Conservation (phyloP, 2,888 invertebrate species). For the Tanytarsus gracilentus region DNA sequence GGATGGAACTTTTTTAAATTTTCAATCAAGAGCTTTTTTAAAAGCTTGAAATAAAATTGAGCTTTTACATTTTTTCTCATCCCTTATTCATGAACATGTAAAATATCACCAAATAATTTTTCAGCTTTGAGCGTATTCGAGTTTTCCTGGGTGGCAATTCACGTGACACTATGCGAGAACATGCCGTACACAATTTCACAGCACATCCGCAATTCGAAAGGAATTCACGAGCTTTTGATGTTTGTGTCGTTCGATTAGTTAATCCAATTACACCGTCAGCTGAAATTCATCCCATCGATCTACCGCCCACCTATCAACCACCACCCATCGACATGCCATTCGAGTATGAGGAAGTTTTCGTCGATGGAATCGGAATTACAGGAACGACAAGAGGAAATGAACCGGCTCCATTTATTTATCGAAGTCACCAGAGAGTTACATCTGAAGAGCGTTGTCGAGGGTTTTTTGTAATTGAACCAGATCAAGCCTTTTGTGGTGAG, state of each 20-base stretch:
- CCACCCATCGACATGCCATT: neutral
- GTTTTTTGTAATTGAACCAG: neutral
- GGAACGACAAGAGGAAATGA: neutral
- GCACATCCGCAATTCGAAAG: slow-evolving; percentile 5
- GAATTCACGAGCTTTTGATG: slow-evolving; percentile 17
- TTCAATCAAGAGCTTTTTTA: neutral
- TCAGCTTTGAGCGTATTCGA: neutral
- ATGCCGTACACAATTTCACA: neutral
- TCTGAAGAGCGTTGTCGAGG: neutral
- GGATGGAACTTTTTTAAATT: neutral
- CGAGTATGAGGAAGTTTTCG: slow-evolving; percentile 12
- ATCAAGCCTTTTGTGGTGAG: slow-evolving; percentile 18
- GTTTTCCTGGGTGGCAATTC: slow-evolving; percentile 5
- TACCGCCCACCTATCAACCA: slow-evolving; percentile 5
- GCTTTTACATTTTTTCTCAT: neutral
- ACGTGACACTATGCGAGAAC: slow-evolving; percentile 4
- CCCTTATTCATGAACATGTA: neutral
- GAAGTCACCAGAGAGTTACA: slow-evolving; percentile 4
- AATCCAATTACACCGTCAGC: slow-evolving; percentile 10
- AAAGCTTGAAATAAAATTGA: neutral
- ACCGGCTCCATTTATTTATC: slow-evolving; percentile 1
- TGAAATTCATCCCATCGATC: neutral
- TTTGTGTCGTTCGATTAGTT: slow-evolving; percentile 14
- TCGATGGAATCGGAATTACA: slow-evolving; percentile 6
- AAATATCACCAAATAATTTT: neutral